phyloP scores from a whole-genome alignment of 2,888 invertebrate species.

The Cantharis flavilabris region DNA sequence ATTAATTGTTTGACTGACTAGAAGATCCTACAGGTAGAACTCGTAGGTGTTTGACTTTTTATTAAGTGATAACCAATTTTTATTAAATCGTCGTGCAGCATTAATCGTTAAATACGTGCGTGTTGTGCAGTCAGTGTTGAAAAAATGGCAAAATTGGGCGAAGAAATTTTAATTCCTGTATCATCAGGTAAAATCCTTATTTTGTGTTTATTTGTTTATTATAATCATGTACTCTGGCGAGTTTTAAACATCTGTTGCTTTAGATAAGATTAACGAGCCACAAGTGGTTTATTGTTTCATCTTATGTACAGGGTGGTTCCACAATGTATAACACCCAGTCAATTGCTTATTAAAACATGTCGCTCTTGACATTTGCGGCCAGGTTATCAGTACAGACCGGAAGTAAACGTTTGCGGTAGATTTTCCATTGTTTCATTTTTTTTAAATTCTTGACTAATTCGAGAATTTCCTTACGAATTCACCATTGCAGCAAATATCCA shows the following conservation, averaged over 20 bases:
- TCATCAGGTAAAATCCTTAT: constrained; percentile 47
- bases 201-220: background rate
- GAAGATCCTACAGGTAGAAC: background rate
- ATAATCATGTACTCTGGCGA: background rate
- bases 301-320: background rate
- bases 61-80: constrained; percentile 3
- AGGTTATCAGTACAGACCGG: background rate
- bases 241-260: background rate
- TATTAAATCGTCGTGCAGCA: background rate
- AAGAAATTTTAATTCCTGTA: constrained; percentile 48
- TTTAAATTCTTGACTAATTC: background rate
- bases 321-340: background rate
- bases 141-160: constrained; percentile 44
- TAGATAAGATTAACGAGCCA: constrained; percentile 1
- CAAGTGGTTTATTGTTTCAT: background rate
- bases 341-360: background rate
- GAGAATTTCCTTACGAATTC: no score
- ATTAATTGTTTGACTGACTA: background rate
- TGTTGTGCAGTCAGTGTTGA: background rate
- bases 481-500: no score
- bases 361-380: background rate
- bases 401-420: background rate
- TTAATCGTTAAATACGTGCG: background rate
- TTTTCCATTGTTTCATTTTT: background rate
- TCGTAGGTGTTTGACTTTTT: constrained; percentile 5